Evolutionary conservation across 2,797 vertebrate species (phyloP).

Genomic region (Crenichthys baileyi): DNA sequence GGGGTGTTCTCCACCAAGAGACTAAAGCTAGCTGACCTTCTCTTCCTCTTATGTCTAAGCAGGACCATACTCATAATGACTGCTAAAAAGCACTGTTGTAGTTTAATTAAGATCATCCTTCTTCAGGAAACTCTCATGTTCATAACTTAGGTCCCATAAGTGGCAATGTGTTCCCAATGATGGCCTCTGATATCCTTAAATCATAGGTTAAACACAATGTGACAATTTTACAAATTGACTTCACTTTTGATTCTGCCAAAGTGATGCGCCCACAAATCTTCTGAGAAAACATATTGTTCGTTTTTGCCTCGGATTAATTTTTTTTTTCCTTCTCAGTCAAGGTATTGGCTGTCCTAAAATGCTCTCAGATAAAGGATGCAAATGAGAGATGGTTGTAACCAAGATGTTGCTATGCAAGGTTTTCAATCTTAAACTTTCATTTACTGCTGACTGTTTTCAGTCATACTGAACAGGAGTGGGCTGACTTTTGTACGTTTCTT

Average conservation of each 20-base stretch:
- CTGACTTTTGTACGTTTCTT: background rate
- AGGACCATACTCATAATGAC: conserved; percentile 19
- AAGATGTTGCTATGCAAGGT: conserved; percentile 10
- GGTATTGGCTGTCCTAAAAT: conserved; percentile 24
- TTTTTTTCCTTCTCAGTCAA: conserved; percentile 10
- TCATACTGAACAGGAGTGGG: background rate
- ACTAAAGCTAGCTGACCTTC: conserved; percentile 9
- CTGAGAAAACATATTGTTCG: conserved; percentile 10
- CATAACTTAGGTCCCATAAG: background rate
- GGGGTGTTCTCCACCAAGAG: conserved; percentile 19
- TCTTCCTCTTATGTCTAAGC: conserved; percentile 37
- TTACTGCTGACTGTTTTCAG: background rate
- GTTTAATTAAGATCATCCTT: background rate
- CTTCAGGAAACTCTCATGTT: background rate
- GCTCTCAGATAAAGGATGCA: conserved; percentile 29
- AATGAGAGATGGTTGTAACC: background rate
- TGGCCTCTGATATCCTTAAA: conserved; percentile 11
- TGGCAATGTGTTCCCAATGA: conserved; percentile 20
- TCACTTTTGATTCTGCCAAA: conserved; percentile 10
- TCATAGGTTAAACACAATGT: background rate
- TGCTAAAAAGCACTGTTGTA: background rate
- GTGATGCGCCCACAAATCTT: background rate
- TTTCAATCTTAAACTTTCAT: conserved; percentile 28
- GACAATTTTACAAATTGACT: conserved; percentile 23
- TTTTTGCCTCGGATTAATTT: conserved; percentile 21